Conservation (phyloP, 2,797 vertebrate species). For the Potorous gilbertii region DNA sequence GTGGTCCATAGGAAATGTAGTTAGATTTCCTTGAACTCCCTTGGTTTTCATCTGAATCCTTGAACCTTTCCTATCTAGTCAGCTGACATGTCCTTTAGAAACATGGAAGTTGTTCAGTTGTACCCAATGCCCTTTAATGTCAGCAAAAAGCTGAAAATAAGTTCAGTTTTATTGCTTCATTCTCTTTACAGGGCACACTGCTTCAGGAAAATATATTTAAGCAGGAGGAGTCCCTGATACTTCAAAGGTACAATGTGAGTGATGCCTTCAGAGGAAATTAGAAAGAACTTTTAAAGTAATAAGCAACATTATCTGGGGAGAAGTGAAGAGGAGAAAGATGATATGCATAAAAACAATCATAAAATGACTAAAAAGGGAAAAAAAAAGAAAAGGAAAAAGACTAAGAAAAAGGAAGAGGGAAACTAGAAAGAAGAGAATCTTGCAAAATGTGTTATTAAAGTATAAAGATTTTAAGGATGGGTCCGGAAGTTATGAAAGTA, state of each 20-base stretch:
- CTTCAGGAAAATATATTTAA: constrained; percentile 39
- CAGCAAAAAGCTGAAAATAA: constrained; percentile 6
- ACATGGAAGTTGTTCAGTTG: constrained; percentile 25
- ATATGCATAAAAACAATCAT: not conserved
- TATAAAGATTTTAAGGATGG: not conserved
- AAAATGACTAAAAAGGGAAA: not conserved
- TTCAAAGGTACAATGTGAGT: not conserved
- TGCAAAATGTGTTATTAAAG: not conserved
- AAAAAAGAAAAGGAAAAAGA: not conserved
- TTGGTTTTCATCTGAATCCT: constrained; percentile 17
- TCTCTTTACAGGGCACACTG: not conserved
- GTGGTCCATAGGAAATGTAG: not conserved
- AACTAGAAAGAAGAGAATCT: not conserved
- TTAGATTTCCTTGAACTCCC: constrained; percentile 19
- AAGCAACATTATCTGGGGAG: not conserved
- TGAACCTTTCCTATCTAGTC: constrained; percentile 23
- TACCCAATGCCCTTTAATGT: constrained; percentile 7
- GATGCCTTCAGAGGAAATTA: not conserved
- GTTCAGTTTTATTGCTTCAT: not conserved
- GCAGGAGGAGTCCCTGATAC: constrained; percentile 1
- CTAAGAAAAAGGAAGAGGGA: not conserved
- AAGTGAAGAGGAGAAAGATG: not conserved
- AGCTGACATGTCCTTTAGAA: constrained; percentile 18
- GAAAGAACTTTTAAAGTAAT: not conserved
- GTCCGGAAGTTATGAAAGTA: not conserved